Percentiles rank a stretch among this genome's conserved stretches.
phyloP scores from a whole-genome alignment of 1,140 invertebrate genomes.

The Bombus superbus region DNA sequence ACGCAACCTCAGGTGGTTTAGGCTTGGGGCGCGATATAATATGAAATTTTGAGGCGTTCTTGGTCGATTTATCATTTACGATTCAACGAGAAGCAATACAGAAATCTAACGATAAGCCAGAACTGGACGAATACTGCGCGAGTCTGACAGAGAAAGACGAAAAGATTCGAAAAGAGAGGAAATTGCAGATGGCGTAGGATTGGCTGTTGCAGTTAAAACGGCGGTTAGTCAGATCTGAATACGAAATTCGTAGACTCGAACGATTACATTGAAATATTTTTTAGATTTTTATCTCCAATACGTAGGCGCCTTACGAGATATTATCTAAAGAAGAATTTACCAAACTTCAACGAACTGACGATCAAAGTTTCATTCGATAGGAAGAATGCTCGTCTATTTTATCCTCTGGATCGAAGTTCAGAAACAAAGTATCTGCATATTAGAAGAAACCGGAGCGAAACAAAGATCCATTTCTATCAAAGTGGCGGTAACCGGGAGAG shows the following conservation, averaged over 20 bases:
- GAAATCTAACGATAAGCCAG: background rate
- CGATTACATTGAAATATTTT: no score
- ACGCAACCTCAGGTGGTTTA: background rate
- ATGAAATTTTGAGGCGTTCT: background rate
- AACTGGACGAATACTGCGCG: background rate
- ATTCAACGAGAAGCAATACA: background rate
- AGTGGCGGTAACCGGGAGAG: slow-evolving; percentile 3
- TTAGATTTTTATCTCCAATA: no score
- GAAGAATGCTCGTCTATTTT: background rate
- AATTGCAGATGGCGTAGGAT: background rate
- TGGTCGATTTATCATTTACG: background rate
- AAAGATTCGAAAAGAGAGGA: background rate
- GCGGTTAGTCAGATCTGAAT: background rate
- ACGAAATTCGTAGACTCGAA: background rate
- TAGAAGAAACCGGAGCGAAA: background rate
- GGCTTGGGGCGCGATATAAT: background rate
- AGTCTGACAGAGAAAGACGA: background rate
- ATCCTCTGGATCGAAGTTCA: background rate
- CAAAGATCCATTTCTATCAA: slow-evolving; percentile 43
- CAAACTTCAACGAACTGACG: no score
- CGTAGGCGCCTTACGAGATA: no score
- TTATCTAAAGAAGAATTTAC: no score
- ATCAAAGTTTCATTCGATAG: background rate
- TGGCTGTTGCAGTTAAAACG: background rate
- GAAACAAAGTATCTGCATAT: slow-evolving; percentile 14